phyloP scores from a whole-genome alignment of 2,113 vertebrate genomes.

The Nestor notabilis region DNA sequence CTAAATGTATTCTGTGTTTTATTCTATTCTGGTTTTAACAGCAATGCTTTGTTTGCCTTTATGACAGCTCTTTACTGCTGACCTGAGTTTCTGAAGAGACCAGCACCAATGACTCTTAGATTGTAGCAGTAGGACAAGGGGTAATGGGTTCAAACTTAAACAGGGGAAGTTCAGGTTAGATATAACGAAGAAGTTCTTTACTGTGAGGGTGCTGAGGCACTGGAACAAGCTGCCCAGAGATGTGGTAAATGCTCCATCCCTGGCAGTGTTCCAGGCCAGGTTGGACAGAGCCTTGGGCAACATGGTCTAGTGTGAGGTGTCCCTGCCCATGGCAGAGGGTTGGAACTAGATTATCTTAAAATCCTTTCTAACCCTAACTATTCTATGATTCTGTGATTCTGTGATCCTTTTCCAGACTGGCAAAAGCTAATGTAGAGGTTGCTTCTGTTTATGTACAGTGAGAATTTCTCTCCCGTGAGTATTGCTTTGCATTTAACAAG shows the following conservation, averaged over 20 bases:
- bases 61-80: neutral
- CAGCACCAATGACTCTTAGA: neutral
- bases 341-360: neutral
- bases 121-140: no score
- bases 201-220: no score
- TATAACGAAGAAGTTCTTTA: no score
- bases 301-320: no score
- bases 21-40: neutral
- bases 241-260: no score
- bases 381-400: neutral
- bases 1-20: rapidly evolving
- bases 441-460: neutral
- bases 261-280: no score
- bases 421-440: neutral
- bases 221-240: no score
- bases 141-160: no score
- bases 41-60: neutral
- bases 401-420: neutral
- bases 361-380: neutral
- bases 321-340: no score
- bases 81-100: neutral
- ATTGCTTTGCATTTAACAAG: neutral
- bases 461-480: neutral
- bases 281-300: no score
- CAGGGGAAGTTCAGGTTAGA: no score